Evolutionary conservation across 1,140 invertebrate species (phyloP).

Genomic region (Euschistus heros): DNA sequence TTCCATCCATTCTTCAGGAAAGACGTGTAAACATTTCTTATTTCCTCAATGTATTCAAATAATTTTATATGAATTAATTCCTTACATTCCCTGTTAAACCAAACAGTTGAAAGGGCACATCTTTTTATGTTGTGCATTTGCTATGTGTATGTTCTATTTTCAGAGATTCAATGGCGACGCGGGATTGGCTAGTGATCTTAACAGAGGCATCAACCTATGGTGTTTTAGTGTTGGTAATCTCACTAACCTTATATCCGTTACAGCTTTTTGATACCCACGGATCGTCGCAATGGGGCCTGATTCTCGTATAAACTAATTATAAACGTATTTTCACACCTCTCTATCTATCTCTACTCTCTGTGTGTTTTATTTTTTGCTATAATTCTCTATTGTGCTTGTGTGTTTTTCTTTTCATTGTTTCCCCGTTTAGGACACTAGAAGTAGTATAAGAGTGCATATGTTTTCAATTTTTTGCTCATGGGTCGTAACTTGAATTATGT

Average conservation of each 20-base stretch:
- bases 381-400: conserved; percentile 26
- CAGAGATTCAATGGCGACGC: conserved; percentile 24
- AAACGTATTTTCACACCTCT: conserved; percentile 27
- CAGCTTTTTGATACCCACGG: conserved; percentile 28
- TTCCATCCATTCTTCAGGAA: neutral
- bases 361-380: conserved; percentile 24
- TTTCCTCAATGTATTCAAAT: neutral
- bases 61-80: neutral
- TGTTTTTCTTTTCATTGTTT: conserved; percentile 26
- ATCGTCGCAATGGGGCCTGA: conserved; percentile 28
- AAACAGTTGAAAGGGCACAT: conserved; percentile 16
- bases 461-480: conserved; percentile 18
- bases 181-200: conserved; percentile 20
- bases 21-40: neutral
- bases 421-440: conserved; percentile 26
- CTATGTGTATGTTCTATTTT: conserved; percentile 28
- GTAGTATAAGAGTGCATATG: conserved; percentile 26
- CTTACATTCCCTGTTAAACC: conserved; percentile 1
- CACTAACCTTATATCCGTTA: conserved; percentile 28
- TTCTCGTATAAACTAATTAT: conserved; percentile 27
- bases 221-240: conserved; percentile 28
- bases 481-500: conserved; percentile 3
- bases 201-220: conserved; percentile 25
- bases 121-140: conserved; percentile 26
- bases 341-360: conserved; percentile 24